Evolutionary conservation across 2,113 vertebrate species (phyloP).

Genomic region (Camarhynchus parvulus): DNA sequence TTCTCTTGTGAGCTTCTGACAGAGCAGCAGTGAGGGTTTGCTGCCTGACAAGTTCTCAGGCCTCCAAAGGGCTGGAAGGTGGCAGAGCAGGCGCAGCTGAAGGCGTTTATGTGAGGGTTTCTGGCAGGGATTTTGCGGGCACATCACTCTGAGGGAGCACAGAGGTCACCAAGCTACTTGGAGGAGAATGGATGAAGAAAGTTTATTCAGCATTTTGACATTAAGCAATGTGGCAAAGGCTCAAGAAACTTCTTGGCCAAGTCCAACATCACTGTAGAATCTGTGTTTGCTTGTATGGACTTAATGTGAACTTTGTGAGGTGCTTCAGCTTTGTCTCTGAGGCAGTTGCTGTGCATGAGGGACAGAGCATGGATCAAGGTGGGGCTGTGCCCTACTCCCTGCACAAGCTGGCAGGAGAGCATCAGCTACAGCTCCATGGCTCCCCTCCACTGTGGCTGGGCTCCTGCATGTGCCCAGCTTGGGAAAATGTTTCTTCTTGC

Average conservation of each 20-base stretch:
- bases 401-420: neutral
- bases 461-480: neutral
- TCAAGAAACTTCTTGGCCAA: neutral
- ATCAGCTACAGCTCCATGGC: fast-evolving
- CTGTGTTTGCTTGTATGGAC: neutral
- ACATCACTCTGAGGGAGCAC: neutral
- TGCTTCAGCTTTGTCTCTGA: neutral
- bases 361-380: neutral
- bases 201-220: neutral
- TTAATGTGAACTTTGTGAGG: neutral
- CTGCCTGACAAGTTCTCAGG: neutral
- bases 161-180: neutral
- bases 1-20: neutral
- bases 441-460: neutral
- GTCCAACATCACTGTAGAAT: neutral
- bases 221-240: neutral
- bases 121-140: neutral
- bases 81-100: neutral
- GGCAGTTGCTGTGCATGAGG: fast-evolving
- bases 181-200: neutral
- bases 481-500: neutral
- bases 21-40: neutral
- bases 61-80: neutral
- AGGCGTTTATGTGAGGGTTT: neutral
- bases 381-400: neutral